Evolutionary conservation across 2,888 invertebrate species (phyloP).

Genomic region (Trypoxylon attenuatum): DNA sequence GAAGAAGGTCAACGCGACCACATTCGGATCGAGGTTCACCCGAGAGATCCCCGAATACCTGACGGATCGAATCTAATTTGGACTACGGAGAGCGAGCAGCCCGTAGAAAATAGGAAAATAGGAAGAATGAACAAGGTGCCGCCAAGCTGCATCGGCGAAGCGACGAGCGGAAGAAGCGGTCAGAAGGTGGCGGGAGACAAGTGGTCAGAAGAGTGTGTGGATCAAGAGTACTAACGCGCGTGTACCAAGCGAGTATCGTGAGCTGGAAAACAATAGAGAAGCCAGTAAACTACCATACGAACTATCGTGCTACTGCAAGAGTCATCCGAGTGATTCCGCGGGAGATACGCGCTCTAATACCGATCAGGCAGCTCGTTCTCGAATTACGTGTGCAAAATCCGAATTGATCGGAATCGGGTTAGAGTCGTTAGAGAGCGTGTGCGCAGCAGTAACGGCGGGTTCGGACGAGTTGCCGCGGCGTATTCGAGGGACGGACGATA

Average conservation of each 20-base stretch:
- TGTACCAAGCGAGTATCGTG: constrained; percentile 7
- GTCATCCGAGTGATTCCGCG: constrained; percentile 30
- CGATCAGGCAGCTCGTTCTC: constrained; percentile 29
- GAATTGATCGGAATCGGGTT: too few relatives aligned
- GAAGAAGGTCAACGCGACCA: too few relatives aligned
- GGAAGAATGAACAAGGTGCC: background rate
- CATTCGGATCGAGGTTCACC: too few relatives aligned
- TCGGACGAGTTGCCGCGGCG: background rate
- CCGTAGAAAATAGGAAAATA: background rate
- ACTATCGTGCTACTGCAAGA: constrained; percentile 32
- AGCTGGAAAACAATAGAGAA: background rate
- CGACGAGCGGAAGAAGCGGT: background rate
- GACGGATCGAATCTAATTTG: too few relatives aligned
- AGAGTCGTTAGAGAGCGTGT: background rate
- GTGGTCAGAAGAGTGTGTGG: background rate
- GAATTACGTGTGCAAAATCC: constrained; percentile 20
- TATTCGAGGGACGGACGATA: background rate
- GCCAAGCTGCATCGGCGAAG: too few relatives aligned
- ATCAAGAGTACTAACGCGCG: background rate
- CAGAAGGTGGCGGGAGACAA: background rate
- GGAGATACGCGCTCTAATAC: constrained; percentile 35
- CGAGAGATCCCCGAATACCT: too few relatives aligned
- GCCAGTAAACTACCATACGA: background rate
- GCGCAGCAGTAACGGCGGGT: background rate
- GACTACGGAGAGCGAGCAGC: background rate